Base-by-base conservation (phyloP, 2,797 vertebrate genomes). In the Acanthornis magna region DNA sequence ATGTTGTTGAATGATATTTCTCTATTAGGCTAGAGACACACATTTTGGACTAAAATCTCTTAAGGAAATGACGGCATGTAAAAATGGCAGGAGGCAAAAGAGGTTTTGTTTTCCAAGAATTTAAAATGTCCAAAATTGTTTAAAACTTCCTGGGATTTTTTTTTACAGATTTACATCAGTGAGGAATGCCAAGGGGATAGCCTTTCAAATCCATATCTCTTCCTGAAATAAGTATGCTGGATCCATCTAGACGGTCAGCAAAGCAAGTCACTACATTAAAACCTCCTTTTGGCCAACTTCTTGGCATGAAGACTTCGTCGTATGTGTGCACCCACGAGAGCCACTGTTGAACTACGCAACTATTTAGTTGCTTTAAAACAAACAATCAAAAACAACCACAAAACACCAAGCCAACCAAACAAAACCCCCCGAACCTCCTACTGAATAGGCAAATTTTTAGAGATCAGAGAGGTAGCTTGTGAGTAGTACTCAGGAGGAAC, bases 321-420 rank as follows among this genome's bases (percentile, higher is more conserved):
- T 17, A 27, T 20, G 7, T 26, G 3, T 43, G 47, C 26, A 38
- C 17, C 61, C 12, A 38, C 5, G 10, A 76, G 21, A 72, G 16
- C 9, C 43, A 62, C 16, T 22, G 47, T 1, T n/a, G 32, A 92
- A 71, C 25, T 40, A 34, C 0, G 2, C 16, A 81, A 60, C 6
- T 47, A 61, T 25, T 76, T 57, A 30, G 36, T 2, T 36, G 8
- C 22, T 85, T 58, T 55, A 60, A 62, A 53, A 75, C 3, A 62
- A 53, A 75, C 3, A 38, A 34, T n/a, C 13, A 77, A 34, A 66
- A 83, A 3, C 21, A 60, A 26, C 2, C 5, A 54, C 36, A 58
- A 7, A 32, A 0, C 32, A 23, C 12, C 16, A 70, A 72, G 26
- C 1, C 3, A 67, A 77, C 0, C 9, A 38, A 58, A 13, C 2